phyloP scores from a whole-genome alignment of 2,113 vertebrate species.

The Coryphaenoides rupestris region DNA sequence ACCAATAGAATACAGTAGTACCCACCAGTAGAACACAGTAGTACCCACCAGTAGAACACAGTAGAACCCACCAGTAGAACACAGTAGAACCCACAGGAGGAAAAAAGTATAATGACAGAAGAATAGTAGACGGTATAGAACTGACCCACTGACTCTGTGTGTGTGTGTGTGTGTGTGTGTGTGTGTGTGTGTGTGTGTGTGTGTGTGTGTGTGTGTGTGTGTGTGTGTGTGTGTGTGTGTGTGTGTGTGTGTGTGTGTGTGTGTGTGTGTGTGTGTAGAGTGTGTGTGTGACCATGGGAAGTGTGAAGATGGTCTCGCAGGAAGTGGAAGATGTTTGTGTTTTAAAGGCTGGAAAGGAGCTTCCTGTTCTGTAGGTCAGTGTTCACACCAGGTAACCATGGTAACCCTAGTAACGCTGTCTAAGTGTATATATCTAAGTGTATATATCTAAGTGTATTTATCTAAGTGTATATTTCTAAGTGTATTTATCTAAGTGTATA shows the following conservation, averaged over 20 bases:
- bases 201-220: too few relatives aligned
- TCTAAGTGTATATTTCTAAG: neutral
- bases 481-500: neutral
- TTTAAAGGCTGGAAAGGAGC: conserved; percentile 85
- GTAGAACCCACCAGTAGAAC: too few relatives aligned
- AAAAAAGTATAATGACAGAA: too few relatives aligned
- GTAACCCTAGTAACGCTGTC: too few relatives aligned
- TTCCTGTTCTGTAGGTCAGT: conserved; percentile 79
- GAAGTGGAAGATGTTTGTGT: conserved; percentile 85
- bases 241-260: conserved; percentile 12
- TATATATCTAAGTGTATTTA: neutral
- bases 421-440: neutral
- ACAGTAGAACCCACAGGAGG: too few relatives aligned
- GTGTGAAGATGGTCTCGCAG: conserved; percentile 83
- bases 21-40: too few relatives aligned
- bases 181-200: too few relatives aligned
- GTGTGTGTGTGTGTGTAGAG: conserved; percentile 65
- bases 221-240: conserved; percentile 2
- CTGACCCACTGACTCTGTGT: too few relatives aligned
- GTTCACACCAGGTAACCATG: neutral
- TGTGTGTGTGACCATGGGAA: conserved; percentile 84
- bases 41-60: too few relatives aligned
- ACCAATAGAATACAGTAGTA: too few relatives aligned
- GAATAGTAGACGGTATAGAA: too few relatives aligned
- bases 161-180: too few relatives aligned